phyloP scores from a whole-genome alignment of 2,888 invertebrate genomes.

The Digitonthophagus gazella region DNA sequence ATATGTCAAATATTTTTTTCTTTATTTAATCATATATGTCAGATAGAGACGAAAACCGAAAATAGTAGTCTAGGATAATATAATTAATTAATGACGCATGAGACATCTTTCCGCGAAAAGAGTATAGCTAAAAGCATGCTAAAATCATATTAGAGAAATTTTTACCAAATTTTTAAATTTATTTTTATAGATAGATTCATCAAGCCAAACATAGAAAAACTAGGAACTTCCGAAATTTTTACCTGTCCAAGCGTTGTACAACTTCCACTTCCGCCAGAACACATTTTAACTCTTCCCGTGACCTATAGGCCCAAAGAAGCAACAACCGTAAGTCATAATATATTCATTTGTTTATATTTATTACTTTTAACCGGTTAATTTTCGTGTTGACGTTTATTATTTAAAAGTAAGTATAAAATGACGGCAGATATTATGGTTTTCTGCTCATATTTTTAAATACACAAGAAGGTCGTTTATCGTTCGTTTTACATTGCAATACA shows the following conservation, averaged over 20 bases:
- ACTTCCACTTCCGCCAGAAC: conserved; percentile 31
- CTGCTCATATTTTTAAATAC: conserved; percentile 42
- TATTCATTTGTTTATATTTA: not conserved
- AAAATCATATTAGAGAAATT: no score
- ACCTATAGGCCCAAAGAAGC: conserved; percentile 34
- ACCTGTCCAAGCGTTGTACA: conserved; percentile 26
- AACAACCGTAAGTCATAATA: conserved; percentile 28
- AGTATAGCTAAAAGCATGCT: no score
- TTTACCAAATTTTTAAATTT: no score
- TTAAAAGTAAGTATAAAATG: conserved; percentile 27
- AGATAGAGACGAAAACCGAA: no score
- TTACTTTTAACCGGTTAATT: not conserved
- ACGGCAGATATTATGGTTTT: conserved; percentile 36
- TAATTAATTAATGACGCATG: no score
- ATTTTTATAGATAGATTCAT: conserved; percentile 12
- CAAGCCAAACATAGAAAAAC: conserved; percentile 27
- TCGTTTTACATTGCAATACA: conserved; percentile 35
- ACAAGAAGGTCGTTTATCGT: conserved; percentile 38
- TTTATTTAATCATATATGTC: no score
- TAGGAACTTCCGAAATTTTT: conserved; percentile 33
- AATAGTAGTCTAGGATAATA: no score
- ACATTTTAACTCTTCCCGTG: conserved; percentile 35
- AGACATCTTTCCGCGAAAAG: no score
- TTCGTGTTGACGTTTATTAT: not conserved
- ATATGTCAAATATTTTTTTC: no score